phyloP scores from a whole-genome alignment of 2,113 vertebrate species.

The Mesitornis unicolor region DNA sequence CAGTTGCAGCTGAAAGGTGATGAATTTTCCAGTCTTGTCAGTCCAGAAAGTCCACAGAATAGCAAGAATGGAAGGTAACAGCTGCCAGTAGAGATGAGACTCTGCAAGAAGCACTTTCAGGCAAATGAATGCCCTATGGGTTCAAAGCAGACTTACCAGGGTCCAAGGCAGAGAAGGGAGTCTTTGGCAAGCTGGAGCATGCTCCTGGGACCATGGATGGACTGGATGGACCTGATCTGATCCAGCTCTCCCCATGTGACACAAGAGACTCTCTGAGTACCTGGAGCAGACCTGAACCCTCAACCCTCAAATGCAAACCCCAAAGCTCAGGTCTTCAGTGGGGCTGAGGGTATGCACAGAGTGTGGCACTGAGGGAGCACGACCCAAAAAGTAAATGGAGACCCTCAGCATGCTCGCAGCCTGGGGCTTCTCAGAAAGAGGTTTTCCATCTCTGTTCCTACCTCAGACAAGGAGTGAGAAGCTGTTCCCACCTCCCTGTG shows the following conservation, averaged over 20 bases:
- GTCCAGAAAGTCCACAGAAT: background rate
- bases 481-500: background rate
- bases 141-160: background rate
- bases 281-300: background rate
- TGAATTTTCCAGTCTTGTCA: background rate
- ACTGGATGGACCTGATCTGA: background rate
- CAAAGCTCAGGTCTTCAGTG: background rate
- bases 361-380: background rate
- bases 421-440: background rate
- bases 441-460: background rate
- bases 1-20: background rate
- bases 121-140: fast-evolving
- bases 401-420: background rate
- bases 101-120: background rate
- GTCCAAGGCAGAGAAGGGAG: background rate
- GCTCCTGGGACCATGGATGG: background rate
- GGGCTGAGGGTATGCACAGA: background rate
- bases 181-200: background rate
- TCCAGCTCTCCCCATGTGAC: background rate
- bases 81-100: background rate
- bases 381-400: background rate
- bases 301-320: background rate
- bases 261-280: background rate
- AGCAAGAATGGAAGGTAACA: background rate
- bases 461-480: background rate